phyloP scores from a whole-genome alignment of 2,797 vertebrate genomes.

The Falco columbarius region DNA sequence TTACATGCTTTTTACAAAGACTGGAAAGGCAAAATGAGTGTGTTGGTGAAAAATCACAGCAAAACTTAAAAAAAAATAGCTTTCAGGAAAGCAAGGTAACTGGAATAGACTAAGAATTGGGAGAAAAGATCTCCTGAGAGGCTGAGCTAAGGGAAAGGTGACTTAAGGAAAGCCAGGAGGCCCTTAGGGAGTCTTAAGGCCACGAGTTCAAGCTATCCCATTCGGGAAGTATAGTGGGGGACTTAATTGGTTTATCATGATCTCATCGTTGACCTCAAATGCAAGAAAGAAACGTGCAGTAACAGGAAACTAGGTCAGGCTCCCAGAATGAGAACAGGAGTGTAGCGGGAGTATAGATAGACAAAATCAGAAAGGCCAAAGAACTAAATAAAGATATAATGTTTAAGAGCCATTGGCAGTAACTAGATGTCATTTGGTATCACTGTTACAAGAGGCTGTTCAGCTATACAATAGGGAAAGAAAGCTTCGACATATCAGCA shows the following conservation, averaged over 20 bases:
- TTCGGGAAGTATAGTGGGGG: slow-evolving; percentile 5
- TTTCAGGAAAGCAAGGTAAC: neutral
- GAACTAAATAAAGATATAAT: slow-evolving; percentile 53
- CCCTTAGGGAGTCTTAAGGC: neutral
- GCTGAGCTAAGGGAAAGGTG: neutral
- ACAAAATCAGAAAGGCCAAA: slow-evolving; percentile 47
- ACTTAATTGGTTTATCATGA: slow-evolving; percentile 50
- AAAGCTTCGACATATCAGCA: slow-evolving; percentile 2
- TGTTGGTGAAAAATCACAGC: neutral
- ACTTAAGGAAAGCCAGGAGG: slow-evolving; percentile 4
- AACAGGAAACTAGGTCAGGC: slow-evolving; percentile 56
- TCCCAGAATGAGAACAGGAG: slow-evolving; percentile 48
- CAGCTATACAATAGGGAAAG: neutral
- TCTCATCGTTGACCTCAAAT: slow-evolving; percentile 59
- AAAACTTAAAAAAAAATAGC: neutral
- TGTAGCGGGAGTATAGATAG: slow-evolving; percentile 17
- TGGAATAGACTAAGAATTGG: neutral
- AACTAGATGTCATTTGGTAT: neutral
- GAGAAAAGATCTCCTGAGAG: neutral
- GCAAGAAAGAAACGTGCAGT: slow-evolving; percentile 41
- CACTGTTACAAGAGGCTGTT: neutral
- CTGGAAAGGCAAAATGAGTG: neutral
- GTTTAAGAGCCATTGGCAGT: neutral
- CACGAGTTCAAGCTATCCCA: slow-evolving; percentile 5
- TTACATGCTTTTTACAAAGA: neutral